Conservation (phyloP, 1,140 invertebrate species). For the Hylaeus volcanicus region DNA sequence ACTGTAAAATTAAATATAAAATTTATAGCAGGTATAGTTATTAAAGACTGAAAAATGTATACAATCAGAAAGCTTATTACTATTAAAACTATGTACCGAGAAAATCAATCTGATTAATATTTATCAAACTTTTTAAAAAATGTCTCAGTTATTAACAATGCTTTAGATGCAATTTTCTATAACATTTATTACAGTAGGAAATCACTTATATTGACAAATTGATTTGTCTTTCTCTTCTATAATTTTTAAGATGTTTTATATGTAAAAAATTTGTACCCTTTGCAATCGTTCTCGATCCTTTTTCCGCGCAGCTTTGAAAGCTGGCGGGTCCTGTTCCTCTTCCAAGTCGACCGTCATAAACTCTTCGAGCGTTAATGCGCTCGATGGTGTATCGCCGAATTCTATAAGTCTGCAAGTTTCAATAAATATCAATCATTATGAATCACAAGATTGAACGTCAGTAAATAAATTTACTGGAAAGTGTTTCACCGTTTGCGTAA, state of each 20-base stretch:
- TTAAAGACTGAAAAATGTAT: slow-evolving; percentile 18
- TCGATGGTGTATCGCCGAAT: slow-evolving; percentile 95
- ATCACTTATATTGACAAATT: too few relatives aligned
- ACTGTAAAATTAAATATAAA: slow-evolving; percentile 49
- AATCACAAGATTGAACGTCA: neutral
- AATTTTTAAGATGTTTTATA: neutral
- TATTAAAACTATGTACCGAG: too few relatives aligned
- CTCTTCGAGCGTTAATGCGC: slow-evolving; percentile 93
- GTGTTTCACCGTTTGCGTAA: slow-evolving; percentile 88
- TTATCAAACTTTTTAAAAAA: too few relatives aligned
- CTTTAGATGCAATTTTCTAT: too few relatives aligned
- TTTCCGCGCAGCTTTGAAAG: slow-evolving; percentile 93
- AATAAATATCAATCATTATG: neutral
- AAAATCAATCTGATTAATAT: too few relatives aligned
- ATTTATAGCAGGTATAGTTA: neutral
- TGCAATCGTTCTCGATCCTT: slow-evolving; percentile 91
- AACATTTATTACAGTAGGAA: too few relatives aligned
- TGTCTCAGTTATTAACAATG: too few relatives aligned
- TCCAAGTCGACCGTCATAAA: slow-evolving; percentile 98
- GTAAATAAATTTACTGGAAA: slow-evolving; percentile 16
- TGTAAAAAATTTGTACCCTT: slow-evolving; percentile 80
- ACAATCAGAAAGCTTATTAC: neutral
- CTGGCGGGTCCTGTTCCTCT: slow-evolving; percentile 97
- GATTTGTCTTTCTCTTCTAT: too few relatives aligned
- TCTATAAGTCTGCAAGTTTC: slow-evolving; percentile 87